These are phyloP conservation scores for Lasaia peninsularis DNA, from an alignment of 1,140 invertebrate species.

Conservation along the genomic window DNA sequence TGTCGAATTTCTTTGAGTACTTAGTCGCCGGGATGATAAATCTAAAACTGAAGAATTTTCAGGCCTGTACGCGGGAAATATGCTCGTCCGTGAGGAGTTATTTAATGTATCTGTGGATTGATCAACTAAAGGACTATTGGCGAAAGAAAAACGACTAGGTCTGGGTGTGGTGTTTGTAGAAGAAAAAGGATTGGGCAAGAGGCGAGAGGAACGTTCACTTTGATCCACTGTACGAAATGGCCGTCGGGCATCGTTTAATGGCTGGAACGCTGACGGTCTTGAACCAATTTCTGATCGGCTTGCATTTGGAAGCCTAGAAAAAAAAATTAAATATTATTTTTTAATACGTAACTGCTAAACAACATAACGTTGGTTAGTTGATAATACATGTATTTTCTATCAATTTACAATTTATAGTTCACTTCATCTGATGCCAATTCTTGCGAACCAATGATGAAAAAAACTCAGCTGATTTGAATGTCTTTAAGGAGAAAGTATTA, in stretches of 20 bases:
- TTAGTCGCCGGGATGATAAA: slow-evolving; percentile 33
- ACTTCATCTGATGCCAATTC: too few species aligned
- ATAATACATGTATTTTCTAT: too few species aligned
- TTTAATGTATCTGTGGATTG: slow-evolving; percentile 26
- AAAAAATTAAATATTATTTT: neutral
- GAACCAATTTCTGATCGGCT: slow-evolving; percentile 51
- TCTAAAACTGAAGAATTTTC: slow-evolving; percentile 34
- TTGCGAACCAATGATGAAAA: too few species aligned
- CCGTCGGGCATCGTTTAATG: slow-evolving; percentile 42
- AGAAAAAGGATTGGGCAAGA: slow-evolving; percentile 65
- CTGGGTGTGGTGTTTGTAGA: slow-evolving; percentile 34
- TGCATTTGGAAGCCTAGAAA: slow-evolving; percentile 40
- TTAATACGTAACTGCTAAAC: too few species aligned
- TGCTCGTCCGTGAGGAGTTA: slow-evolving; percentile 52
- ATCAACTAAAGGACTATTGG: slow-evolving; percentile 25
- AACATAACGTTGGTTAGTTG: too few species aligned
- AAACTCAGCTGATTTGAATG: too few species aligned
- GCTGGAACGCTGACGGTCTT: slow-evolving; percentile 62
- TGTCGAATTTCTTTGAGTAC: slow-evolving; percentile 22
- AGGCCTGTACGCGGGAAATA: slow-evolving; percentile 46
- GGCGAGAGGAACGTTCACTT: slow-evolving; percentile 41
- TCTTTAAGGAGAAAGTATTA: too few species aligned
- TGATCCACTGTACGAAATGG: slow-evolving; percentile 45
- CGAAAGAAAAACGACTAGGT: slow-evolving; percentile 32
- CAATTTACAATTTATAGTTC: too few species aligned